Conservation (phyloP, 1,140 invertebrate genomes). For the Papilio dardanus region DNA sequence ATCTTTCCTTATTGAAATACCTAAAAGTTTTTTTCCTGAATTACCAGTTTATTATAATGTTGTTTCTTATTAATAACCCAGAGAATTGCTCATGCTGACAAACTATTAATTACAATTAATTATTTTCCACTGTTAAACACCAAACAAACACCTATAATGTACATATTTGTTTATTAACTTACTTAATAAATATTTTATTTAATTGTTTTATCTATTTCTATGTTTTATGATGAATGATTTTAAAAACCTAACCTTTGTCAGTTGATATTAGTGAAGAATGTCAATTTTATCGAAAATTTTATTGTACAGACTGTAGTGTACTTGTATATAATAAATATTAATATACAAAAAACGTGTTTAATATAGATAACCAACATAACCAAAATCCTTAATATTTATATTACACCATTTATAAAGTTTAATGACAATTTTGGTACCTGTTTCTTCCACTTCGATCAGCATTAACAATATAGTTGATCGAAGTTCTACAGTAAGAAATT, state of each 20-base stretch:
- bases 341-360: background rate
- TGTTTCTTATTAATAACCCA: background rate
- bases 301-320: constrained; percentile 13
- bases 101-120: background rate
- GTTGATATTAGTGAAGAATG: background rate
- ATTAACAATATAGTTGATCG: no score
- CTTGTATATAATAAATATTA: constrained; percentile 25
- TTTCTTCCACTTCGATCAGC: no score
- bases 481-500: no score
- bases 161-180: no score
- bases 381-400: no score
- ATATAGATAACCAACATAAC: background rate
- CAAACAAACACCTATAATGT: background rate
- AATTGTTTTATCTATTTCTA: no score
- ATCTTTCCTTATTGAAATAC: background rate
- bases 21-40: background rate
- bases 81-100: background rate
- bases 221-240: no score
- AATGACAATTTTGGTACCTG: no score
- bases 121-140: background rate
- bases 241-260: background rate
- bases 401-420: no score
- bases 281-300: constrained; percentile 5
- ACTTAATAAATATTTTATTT: no score
- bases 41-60: background rate